Percentiles rank a stretch among this genome's conserved stretches.
phyloP scores from a whole-genome alignment of 2,888 invertebrate genomes.

The Plagodis dolabraria region DNA sequence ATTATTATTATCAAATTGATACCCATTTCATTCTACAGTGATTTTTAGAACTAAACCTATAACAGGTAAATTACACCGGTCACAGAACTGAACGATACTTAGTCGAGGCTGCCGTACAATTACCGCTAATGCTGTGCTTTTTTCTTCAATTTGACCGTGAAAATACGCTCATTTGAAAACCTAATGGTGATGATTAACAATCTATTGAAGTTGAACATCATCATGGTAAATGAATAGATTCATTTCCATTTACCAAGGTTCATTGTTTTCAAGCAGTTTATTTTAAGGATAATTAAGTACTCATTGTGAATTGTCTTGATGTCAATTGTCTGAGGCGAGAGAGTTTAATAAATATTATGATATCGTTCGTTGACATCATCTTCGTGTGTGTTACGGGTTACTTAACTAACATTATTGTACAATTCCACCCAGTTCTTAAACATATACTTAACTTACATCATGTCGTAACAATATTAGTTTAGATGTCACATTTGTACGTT shows the following conservation, averaged over 20 bases:
- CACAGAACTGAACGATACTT: constrained; percentile 26
- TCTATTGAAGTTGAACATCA: constrained; percentile 28
- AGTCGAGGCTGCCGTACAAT: constrained; percentile 43
- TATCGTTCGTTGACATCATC: neutral
- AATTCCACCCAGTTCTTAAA: no score
- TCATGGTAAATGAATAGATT: constrained; percentile 15
- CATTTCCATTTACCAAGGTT: constrained; percentile 7
- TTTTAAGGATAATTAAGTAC: constrained; percentile 7
- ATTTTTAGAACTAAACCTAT: neutral
- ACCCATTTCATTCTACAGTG: constrained; percentile 13
- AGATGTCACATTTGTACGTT: neutral
- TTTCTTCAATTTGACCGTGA: constrained; percentile 45
- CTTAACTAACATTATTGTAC: no score
- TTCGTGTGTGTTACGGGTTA: neutral
- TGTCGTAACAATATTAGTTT: neutral
- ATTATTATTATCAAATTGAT: constrained; percentile 15
- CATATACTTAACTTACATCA: no score
- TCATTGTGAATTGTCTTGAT: constrained; percentile 10
- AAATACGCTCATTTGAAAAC: constrained; percentile 36
- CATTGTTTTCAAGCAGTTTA: constrained; percentile 8
- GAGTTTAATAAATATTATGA: constrained; percentile 4
- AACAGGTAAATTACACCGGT: constrained; percentile 9
- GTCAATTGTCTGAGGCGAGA: constrained; percentile 6
- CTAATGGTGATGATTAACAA: constrained; percentile 32
- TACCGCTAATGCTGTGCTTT: constrained; percentile 41